Percentiles rank a stretch among this genome's conserved stretches.
Evolutionary conservation across 2,113 vertebrate genomes (phyloP).

Genomic region (Nothocercus nigrocapillus): DNA sequence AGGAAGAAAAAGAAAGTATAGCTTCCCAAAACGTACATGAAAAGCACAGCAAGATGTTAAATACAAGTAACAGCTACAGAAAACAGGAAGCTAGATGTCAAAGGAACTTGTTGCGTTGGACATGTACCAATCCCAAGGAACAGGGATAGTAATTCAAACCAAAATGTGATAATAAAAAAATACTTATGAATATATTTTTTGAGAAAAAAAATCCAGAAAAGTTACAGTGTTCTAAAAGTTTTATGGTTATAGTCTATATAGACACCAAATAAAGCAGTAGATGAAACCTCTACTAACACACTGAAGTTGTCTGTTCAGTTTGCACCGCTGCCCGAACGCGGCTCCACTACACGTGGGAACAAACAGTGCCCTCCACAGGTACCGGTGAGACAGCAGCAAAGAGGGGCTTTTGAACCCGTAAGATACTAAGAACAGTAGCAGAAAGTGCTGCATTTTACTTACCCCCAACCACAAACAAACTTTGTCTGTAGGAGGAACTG

Average conservation of each 20-base stretch:
- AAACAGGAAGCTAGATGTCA: neutral
- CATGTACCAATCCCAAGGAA: neutral
- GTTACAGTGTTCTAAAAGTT: neutral
- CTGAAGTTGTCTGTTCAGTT: neutral
- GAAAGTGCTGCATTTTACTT: conserved; percentile 72
- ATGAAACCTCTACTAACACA: fast-evolving
- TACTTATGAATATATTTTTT: neutral
- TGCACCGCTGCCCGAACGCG: neutral
- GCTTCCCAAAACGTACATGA: neutral
- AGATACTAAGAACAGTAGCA: neutral
- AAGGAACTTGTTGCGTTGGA: neutral
- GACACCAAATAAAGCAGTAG: neutral
- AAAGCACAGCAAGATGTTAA: neutral
- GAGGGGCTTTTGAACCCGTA: neutral
- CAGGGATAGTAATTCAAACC: neutral
- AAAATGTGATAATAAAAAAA: neutral
- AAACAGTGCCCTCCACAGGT: fast-evolving
- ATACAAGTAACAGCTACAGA: fast-evolving
- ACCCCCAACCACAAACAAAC: conserved; percentile 99
- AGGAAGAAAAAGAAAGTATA: neutral
- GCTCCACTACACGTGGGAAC: neutral
- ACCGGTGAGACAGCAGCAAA: neutral
- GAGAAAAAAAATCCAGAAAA: neutral
- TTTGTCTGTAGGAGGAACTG: conserved; percentile 95
- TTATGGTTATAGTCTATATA: neutral